These are phyloP conservation scores for Ifrita kowaldi DNA, from an alignment of 2,113 vertebrate genomes.

Conservation along the genomic window DNA sequence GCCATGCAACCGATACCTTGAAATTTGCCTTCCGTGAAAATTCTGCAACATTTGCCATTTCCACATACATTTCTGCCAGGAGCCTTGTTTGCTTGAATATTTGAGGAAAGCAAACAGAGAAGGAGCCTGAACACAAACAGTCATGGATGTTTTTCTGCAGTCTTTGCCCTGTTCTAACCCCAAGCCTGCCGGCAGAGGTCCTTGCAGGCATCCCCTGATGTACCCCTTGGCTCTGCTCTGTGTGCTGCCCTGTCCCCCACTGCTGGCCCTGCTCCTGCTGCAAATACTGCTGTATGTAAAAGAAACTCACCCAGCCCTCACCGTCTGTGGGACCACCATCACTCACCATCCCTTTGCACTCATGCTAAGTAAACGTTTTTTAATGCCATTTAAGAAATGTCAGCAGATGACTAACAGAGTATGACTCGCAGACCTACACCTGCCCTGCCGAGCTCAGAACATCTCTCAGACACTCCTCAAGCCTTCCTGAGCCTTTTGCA, in stretches of 20 bases:
- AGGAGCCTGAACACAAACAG: constrained; percentile 9
- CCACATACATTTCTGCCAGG: constrained; percentile 35
- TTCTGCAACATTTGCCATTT: constrained; percentile 34
- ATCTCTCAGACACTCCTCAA: not conserved
- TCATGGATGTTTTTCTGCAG: not conserved
- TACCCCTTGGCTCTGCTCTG: not conserved
- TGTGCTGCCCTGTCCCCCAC: not conserved
- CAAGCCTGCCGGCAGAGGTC: accelerated
- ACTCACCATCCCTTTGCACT: not conserved
- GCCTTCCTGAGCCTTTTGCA: not conserved
- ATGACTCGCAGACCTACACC: not conserved
- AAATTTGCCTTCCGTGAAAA: not conserved
- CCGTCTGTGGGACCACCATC: not conserved
- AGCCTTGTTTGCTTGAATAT: constrained; percentile 13
- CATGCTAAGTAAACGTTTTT: not conserved
- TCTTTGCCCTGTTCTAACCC: not conserved
- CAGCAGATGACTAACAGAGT: not conserved
- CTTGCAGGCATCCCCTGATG: not conserved
- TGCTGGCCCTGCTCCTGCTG: not conserved
- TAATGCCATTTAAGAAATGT: not conserved
- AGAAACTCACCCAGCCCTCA: not conserved
- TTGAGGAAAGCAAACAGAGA: constrained; percentile 48
- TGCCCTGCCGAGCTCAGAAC: not conserved
- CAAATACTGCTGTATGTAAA: not conserved
- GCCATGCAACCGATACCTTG: not conserved